These are phyloP conservation scores for Brachypterus glaber DNA, from an alignment of 2,888 invertebrate species.

Conservation along the genomic window DNA sequence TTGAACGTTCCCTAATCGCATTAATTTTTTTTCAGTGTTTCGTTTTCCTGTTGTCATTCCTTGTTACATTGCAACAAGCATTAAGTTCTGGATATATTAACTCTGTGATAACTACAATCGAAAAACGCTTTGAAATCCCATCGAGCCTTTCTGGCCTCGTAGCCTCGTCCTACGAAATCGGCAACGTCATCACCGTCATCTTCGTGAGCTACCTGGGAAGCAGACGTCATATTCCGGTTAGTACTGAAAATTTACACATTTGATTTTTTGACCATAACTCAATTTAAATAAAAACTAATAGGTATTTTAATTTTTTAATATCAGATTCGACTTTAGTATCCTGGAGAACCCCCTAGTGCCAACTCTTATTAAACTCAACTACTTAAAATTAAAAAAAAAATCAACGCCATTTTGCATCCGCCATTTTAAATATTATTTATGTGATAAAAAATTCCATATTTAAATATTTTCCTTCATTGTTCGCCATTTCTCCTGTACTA, in stretches of 20 bases:
- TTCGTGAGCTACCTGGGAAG: conserved; percentile 93
- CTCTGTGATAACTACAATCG: conserved; percentile 94
- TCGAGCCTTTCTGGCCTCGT: conserved; percentile 88
- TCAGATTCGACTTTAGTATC: too few relatives aligned
- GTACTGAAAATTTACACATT: too few relatives aligned
- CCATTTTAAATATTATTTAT: too few relatives aligned
- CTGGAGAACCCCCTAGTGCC: too few relatives aligned
- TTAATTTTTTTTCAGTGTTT: conserved; percentile 56
- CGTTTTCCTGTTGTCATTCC: conserved; percentile 78
- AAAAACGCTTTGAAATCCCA: conserved; percentile 90
- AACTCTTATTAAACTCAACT: too few relatives aligned
- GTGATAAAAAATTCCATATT: too few relatives aligned
- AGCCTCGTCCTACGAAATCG: conserved; percentile 91
- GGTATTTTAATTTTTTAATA: too few relatives aligned
- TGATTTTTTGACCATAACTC: too few relatives aligned
- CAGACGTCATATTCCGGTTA: conserved; percentile 47
- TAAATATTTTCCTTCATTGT: too few relatives aligned
- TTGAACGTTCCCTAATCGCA: neutral
- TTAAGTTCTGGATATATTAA: conserved; percentile 87
- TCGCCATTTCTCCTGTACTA: conserved; percentile 92
- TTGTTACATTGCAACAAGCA: conserved; percentile 84
- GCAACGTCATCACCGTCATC: conserved; percentile 90
- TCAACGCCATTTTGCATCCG: too few relatives aligned
- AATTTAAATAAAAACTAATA: too few relatives aligned
- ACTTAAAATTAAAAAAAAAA: too few relatives aligned